Percentiles rank a stretch among this genome's conserved stretches.
Conservation (phyloP, 64 coral and sea anemone genomes). For the Dendrophyllia cribrosa region DNA sequence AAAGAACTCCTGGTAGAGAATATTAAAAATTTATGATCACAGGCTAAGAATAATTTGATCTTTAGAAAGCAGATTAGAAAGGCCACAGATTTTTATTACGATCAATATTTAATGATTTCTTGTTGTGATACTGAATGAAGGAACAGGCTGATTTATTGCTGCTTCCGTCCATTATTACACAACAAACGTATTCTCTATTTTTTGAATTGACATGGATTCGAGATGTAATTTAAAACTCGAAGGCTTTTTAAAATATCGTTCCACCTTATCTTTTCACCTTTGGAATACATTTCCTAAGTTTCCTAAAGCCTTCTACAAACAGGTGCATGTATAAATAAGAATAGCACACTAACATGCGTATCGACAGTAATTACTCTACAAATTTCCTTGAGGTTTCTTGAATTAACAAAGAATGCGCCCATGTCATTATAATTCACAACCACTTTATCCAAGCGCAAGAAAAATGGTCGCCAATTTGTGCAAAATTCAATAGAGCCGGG, state of each 20-base stretch:
- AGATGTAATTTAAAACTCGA: not conserved
- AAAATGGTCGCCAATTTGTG: not conserved
- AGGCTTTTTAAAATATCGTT: not conserved
- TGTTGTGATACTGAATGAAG: not conserved
- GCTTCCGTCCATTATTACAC: not conserved
- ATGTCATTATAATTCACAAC: not conserved
- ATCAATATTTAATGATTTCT: constrained; percentile 33
- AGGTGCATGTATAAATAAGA: not conserved
- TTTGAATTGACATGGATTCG: not conserved
- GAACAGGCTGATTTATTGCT: not conserved
- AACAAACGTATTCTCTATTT: not conserved
- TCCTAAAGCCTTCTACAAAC: not conserved
- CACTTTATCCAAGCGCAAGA: not conserved
- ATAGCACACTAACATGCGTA: not conserved
- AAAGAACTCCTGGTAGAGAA: not conserved
- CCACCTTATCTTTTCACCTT: not conserved
- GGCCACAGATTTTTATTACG: not conserved
- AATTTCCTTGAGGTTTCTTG: constrained; percentile 38
- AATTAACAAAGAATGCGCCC: constrained; percentile 3
- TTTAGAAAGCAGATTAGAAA: not conserved
- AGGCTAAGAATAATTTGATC: not conserved
- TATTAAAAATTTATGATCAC: not conserved
- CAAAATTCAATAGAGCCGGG: not conserved
- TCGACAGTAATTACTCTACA: not conserved
- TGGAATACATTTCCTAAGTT: not conserved